Evolutionary conservation across 2,888 invertebrate species (phyloP).

Genomic region (Epirrhoe tristata): DNA sequence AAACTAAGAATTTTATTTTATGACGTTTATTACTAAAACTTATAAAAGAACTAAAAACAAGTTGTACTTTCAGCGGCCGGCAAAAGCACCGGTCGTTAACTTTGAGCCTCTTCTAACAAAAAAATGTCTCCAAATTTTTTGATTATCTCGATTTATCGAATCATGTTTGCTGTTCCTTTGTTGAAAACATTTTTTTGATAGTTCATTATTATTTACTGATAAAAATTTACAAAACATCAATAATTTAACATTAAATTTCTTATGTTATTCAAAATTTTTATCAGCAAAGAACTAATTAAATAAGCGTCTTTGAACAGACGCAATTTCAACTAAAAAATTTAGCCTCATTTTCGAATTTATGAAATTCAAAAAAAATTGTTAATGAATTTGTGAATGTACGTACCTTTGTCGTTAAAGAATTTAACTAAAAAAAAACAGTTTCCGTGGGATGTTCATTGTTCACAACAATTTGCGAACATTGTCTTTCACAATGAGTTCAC

Average conservation of each 20-base stretch:
- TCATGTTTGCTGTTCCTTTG: background rate
- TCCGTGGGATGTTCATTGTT: slow-evolving; percentile 39
- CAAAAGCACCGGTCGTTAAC: slow-evolving; percentile 24
- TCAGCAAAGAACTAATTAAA: slow-evolving; percentile 30
- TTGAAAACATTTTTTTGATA: slow-evolving; percentile 26
- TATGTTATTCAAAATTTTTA: slow-evolving; percentile 20
- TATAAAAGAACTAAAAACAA: slow-evolving; percentile 41
- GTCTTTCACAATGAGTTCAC: slow-evolving; percentile 33
- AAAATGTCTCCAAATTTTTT: slow-evolving; percentile 8
- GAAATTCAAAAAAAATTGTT: slow-evolving; percentile 37
- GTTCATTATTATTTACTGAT: slow-evolving; percentile 12
- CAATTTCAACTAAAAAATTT: slow-evolving; percentile 28
- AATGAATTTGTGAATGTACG: slow-evolving; percentile 29
- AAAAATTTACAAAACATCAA: slow-evolving; percentile 16
- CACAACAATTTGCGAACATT: slow-evolving; percentile 24
- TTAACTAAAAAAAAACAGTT: slow-evolving; percentile 19
- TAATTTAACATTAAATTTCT: background rate
- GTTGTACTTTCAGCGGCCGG: slow-evolving; percentile 39
- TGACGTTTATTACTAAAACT: slow-evolving; percentile 40
- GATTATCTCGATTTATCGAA: background rate
- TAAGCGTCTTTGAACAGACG: slow-evolving; percentile 45
- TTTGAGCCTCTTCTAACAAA: slow-evolving; percentile 33
- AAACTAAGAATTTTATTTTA: slow-evolving; percentile 7
- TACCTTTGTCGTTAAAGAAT: slow-evolving; percentile 32
- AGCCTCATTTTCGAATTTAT: slow-evolving; percentile 40